Evolutionary conservation across 2,797 vertebrate species (phyloP), one percentile per base, ranked within the genome.

Genomic region (Graptemys geographica): DNA sequence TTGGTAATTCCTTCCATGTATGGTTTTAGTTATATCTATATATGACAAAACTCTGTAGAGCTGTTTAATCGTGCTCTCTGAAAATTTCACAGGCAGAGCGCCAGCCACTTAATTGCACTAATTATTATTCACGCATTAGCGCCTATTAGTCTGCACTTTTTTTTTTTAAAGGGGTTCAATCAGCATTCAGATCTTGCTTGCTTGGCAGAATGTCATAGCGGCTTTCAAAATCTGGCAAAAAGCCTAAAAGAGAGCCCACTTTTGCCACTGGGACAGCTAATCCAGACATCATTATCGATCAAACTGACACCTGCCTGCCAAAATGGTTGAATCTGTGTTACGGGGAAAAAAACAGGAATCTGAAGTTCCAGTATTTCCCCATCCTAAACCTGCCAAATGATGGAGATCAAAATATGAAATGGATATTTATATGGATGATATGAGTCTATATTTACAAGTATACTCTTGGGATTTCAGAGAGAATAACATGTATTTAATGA

Each of bases 71-170:
- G 96, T 97, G 94, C 84, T 47, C 94, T 93, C 93, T 90, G 95
- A 96, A 98, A 98, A 94, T 97, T 97, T 97, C 91, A 97, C 95
- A 93, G 81, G 62, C 95, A 97, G 91, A 96, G 88, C 0, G 8
- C 93, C 96, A 98, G 94, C 94, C 96, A 96, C 97, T 98, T 98
- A 98, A 98, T 98, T 98, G 95, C 49, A 85, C 97, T 98, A 98
- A 98, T 98, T 98, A 98, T 98, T 98, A 98, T 98, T 98, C 98
- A 97, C 96, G 96, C 97, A 97, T 98, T 98, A 98, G 94, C 3
- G 25, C 96, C 97, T 97, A 98, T 98, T 98, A 98, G 97, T 98
- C 97, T 98, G 97, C 97, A 98, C 96, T 97, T 93, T 94, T 92
- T 95, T 76, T 76, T 95, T 94, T 95, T 23, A 94, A 91, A 97